Evolutionary conservation across 2,888 invertebrate genomes (phyloP), one percentile per base, ranked within the genome.

Genomic region (Parapristionchus giblindavisi): DNA sequence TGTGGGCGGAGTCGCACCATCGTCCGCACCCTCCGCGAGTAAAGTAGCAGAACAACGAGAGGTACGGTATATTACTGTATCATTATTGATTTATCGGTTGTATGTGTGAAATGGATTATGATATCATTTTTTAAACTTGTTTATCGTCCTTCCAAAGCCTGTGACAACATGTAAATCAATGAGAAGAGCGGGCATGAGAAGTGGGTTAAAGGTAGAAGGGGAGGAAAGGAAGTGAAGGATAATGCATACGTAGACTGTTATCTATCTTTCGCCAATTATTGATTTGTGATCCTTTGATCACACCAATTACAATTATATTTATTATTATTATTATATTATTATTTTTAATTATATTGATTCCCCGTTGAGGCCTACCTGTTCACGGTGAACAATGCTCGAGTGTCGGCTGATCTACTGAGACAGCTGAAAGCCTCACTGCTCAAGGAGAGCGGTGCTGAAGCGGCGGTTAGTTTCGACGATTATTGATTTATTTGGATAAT

Each of bases 351-450:
- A 58, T 21, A 58, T 58, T 14, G 11, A 32, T 61, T 14, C 34
- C 32, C 21, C 14, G 24, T 72, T n/a, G 58, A 80, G n/a, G 78
- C 82, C 8, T 89, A 89, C 24, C 89, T 94, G 93, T 92, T 93
- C 34, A 93, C 94, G 85, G 89, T 96, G 81, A 96, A 94, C 89
- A 96, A 96, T 89, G 93, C 95, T 14, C 96, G 96, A 88, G 92
- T 93, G 61, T 94, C 96, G 83, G 93, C 93, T 78, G 95, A 96
- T 88, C 95, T 95, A 89, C 92, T 96, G 61, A 93, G 93, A 88
- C 93, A 94, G 0, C 90, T 99, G 48, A 93, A 94, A 52, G 48
- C 21, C 40, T 40, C 60, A 3, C 72, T 72, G 32, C 72, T 70
- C 40, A 54, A 54, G 54, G 70, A 70, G 40, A 29, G 38, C 29